These are phyloP conservation scores for Aphelinus certus DNA, from an alignment of 1,140 invertebrate species.

Conservation along the genomic window DNA sequence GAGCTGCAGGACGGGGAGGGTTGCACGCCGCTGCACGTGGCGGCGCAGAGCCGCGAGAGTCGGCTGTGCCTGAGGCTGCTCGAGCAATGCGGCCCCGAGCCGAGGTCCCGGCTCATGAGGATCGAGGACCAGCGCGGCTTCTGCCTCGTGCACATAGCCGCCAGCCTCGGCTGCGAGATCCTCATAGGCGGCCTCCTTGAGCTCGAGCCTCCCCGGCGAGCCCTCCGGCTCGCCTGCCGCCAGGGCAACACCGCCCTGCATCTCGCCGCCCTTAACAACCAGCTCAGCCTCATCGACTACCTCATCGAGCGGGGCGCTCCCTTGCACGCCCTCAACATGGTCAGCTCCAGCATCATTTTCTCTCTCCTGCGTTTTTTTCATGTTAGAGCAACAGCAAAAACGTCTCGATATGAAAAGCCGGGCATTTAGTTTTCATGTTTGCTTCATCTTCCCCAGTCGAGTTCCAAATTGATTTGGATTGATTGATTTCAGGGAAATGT, in stretches of 20 bases:
- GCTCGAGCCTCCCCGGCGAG: neutral
- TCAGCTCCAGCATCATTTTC: constrained; percentile 57
- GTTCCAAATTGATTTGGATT: too few relatives aligned
- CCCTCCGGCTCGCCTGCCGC: neutral
- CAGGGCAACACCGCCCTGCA: constrained; percentile 82
- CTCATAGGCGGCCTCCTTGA: constrained; percentile 61
- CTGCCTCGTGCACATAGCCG: constrained; percentile 76
- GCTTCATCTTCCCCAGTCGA: too few relatives aligned
- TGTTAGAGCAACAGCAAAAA: too few relatives aligned
- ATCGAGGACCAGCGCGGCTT: neutral
- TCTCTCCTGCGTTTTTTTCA: too few relatives aligned
- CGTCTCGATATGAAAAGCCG: too few relatives aligned
- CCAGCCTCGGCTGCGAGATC: constrained; percentile 78
- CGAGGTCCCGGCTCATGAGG: neutral
- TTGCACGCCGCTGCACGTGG: constrained; percentile 78
- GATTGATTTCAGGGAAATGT: too few relatives aligned
- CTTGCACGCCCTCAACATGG: constrained; percentile 77
- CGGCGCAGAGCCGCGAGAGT: constrained; percentile 1
- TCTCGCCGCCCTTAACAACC: constrained; percentile 77
- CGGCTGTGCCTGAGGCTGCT: neutral
- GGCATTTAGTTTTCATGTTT: too few relatives aligned
- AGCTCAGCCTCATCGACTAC: constrained; percentile 75
- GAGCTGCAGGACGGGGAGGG: constrained; percentile 77
- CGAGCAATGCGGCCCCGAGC: neutral
- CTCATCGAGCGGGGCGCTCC: constrained; percentile 77